Base-by-base conservation (phyloP, 2,797 vertebrate genomes). In the Pteropus rufus region DNA sequence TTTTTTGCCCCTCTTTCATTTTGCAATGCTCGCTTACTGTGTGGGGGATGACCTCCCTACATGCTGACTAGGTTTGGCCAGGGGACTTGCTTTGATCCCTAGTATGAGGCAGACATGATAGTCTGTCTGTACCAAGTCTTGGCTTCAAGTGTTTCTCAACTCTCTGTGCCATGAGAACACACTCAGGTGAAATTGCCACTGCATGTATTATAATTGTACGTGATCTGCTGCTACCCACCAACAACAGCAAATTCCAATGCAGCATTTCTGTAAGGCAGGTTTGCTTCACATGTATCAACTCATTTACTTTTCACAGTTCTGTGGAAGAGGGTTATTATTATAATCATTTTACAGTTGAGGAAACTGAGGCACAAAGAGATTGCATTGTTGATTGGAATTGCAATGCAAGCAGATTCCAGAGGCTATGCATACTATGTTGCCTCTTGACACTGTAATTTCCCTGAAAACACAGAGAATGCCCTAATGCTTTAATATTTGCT, bases 11-110 rank as follows among this genome's bases (percentile, higher is more conserved):
- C 5, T 84, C 11, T 64, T 15, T 46, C 69, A 81, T 52, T 72
- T 36, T 72, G 3, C 19, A 81, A 2, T 39, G 15, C 11, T 65
- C 10, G n/a, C 24, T 1, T 89, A 7, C 16, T 76, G 11, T 58
- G 23, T 52, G 0, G 29, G 0, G 10, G 1, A 2, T 87, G 10
- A 31, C 26, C 46, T 31, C 5, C n/a, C 14, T 10, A 44, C 21
- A 18, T 4, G 9, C 16, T 39, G 14, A 73, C 16, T 18, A 3
- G n/a, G 6, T 7, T 36, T 60, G 10, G 46, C 8, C 36, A 19
- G 23, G 9, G 19, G 58, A 72, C 26, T 92, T 46, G 46, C 4
- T 77, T 77, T 92, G 36, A 41, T 77, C 10, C 56, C 52, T 34
- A 24, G 9, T 80, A 64, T 36, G 9, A 39, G 12, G 29, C 21